phyloP scores from a whole-genome alignment of 2,888 invertebrate genomes.

The Cartodere bifasciata region DNA sequence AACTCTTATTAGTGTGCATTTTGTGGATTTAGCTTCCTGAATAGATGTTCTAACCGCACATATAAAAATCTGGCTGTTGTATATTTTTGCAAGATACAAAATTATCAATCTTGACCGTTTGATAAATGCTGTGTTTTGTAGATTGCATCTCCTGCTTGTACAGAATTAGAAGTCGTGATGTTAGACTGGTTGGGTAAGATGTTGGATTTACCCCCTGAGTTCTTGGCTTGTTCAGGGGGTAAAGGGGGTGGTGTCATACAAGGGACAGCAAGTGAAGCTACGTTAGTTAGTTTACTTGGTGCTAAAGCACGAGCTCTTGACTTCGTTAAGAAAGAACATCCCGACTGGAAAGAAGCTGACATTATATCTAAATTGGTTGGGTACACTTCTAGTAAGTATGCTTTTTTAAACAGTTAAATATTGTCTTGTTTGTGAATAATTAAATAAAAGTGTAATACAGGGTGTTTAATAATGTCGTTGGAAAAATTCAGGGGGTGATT shows the following conservation, averaged over 20 bases:
- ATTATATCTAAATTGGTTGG: slow-evolving; percentile 72
- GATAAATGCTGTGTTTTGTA: too few relatives aligned
- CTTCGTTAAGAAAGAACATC: slow-evolving; percentile 54
- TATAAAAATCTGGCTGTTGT: too few relatives aligned
- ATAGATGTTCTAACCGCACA: too few relatives aligned
- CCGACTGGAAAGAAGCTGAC: slow-evolving; percentile 60
- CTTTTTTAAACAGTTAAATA: too few relatives aligned
- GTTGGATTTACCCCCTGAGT: slow-evolving; percentile 73
- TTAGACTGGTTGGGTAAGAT: slow-evolving; percentile 93
- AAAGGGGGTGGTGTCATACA: slow-evolving; percentile 83
- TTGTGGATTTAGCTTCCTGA: too few relatives aligned
- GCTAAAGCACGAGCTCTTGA: slow-evolving; percentile 66
- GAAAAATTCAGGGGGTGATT: too few relatives aligned
- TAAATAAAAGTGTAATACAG: too few relatives aligned
- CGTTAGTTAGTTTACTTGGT: slow-evolving; percentile 81
- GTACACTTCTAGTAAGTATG: slow-evolving; percentile 66
- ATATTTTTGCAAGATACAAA: too few relatives aligned
- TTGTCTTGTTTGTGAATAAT: too few relatives aligned
- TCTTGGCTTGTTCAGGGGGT: slow-evolving; percentile 66
- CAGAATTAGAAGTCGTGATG: slow-evolving; percentile 90
- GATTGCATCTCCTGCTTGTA: slow-evolving; percentile 92
- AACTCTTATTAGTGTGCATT: too few relatives aligned
- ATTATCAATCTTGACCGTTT: too few relatives aligned
- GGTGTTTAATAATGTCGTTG: too few relatives aligned
- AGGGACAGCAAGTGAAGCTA: slow-evolving; percentile 92